Conservation (phyloP, 2,113 vertebrate species). For the Aspidoscelis tigris region DNA sequence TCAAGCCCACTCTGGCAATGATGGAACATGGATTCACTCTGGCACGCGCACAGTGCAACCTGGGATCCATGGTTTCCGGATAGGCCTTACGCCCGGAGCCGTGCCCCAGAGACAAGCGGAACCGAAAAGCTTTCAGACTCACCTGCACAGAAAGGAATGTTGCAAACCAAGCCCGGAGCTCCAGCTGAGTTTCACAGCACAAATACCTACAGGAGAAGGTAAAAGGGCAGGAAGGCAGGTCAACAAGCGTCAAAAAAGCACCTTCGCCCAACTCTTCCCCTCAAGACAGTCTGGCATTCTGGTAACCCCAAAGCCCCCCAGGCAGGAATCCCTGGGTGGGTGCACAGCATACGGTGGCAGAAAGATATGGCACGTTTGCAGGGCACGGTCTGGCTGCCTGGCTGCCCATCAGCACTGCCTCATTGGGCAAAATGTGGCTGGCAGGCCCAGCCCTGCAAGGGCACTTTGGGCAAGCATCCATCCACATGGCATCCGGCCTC, state of each 20-base stretch:
- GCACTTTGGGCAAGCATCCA: background rate
- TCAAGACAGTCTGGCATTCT: background rate
- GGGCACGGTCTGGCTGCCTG: background rate
- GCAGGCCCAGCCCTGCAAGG: background rate
- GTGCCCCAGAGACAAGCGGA: too few species aligned
- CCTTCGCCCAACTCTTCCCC: background rate
- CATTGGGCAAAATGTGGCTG: background rate
- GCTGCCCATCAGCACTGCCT: background rate
- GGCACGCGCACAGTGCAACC: too few species aligned
- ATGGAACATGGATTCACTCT: too few species aligned
- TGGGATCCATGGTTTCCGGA: too few species aligned
- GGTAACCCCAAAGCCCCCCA: background rate
- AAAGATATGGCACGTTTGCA: background rate
- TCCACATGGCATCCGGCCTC: background rate
- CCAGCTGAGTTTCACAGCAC: slow-evolving; percentile 88
- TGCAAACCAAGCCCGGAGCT: slow-evolving; percentile 92
- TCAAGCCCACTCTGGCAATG: too few species aligned
- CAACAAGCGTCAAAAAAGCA: background rate
- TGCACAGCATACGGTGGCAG: background rate
- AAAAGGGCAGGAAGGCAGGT: background rate
- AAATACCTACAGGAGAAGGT: slow-evolving; percentile 82
- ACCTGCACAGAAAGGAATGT: slow-evolving; percentile 92
- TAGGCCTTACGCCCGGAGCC: too few species aligned
- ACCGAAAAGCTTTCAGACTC: background rate
- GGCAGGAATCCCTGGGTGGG: background rate